Percentiles rank a stretch among this genome's conserved stretches.
Evolutionary conservation across 2,888 invertebrate species (phyloP).

Genomic region (Chesias legatella): DNA sequence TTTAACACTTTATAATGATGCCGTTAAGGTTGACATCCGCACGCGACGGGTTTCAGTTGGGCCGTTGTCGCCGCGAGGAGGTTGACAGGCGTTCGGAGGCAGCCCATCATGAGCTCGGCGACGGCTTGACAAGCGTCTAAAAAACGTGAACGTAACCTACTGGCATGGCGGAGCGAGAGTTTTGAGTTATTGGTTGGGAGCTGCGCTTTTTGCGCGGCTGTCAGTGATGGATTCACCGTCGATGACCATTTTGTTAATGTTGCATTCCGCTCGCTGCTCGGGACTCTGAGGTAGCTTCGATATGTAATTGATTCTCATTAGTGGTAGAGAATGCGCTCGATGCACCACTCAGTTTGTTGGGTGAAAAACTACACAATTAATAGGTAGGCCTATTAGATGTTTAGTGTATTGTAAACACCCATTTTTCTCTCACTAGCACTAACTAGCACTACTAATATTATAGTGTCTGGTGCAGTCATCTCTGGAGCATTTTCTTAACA

Average conservation of each 20-base stretch:
- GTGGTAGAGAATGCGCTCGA: conserved; percentile 3
- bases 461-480: too few relatives aligned
- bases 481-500: too few relatives aligned
- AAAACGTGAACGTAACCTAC: conserved; percentile 71
- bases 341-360: too few relatives aligned
- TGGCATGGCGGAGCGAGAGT: conserved; percentile 52
- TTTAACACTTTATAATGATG: conserved; percentile 30
- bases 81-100: conserved; percentile 75
- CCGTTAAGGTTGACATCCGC: conserved; percentile 17
- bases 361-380: too few relatives aligned
- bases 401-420: too few relatives aligned
- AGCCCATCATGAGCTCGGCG: conserved; percentile 74
- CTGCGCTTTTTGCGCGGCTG: conserved; percentile 39
- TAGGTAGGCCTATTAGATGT: too few relatives aligned
- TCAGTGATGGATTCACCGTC: conserved; percentile 38
- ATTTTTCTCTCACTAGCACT: too few relatives aligned
- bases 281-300: conserved; percentile 20
- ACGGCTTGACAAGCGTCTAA: conserved; percentile 71
- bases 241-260: conserved; percentile 47
- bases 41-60: conserved; percentile 17
- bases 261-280: conserved; percentile 41
- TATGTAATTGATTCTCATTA: conserved; percentile 28
- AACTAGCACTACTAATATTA: too few relatives aligned
- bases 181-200: conserved; percentile 68
- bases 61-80: conserved; percentile 38